These are phyloP conservation scores for Philopotamus ludificatus DNA, from an alignment of 1,140 invertebrate species.

Conservation along the genomic window DNA sequence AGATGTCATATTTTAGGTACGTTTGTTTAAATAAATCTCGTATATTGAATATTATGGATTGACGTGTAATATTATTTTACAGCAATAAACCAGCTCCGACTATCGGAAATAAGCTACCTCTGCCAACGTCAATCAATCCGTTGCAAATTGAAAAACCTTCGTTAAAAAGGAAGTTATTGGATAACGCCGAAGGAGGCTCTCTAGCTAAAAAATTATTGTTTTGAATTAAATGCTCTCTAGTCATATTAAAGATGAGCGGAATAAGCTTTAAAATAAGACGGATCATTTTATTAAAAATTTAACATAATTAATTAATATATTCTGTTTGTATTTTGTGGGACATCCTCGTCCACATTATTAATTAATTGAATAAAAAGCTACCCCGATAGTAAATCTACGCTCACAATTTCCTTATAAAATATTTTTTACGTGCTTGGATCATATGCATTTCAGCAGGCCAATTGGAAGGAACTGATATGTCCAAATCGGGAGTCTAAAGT, in stretches of 20 bases:
- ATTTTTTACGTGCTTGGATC: too few species aligned
- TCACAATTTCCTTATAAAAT: too few species aligned
- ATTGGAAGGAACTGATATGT: too few species aligned
- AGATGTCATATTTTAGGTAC: slow-evolving; percentile 81
- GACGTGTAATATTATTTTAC: slow-evolving; percentile 45
- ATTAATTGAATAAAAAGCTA: too few species aligned
- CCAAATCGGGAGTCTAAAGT: too few species aligned
- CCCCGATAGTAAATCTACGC: too few species aligned
- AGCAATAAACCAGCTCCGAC: slow-evolving; percentile 89
- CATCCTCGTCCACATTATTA: too few species aligned
- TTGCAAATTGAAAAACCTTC: slow-evolving; percentile 65
- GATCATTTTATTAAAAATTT: not conserved
- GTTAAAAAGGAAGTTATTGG: slow-evolving; percentile 72
- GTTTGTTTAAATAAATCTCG: slow-evolving; percentile 16
- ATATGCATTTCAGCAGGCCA: too few species aligned
- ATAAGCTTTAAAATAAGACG: too few species aligned
- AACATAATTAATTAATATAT: not conserved
- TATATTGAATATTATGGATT: not conserved
- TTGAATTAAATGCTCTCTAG: too few species aligned
- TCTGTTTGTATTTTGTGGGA: not conserved
- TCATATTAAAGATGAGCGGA: too few species aligned
- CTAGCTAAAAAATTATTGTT: slow-evolving; percentile 58
- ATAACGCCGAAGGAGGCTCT: slow-evolving; percentile 67
- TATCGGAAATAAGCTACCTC: slow-evolving; percentile 74
- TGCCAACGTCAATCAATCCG: slow-evolving; percentile 64